Base-by-base conservation (phyloP, 2,113 vertebrate species). In the Anseranas semipalmata region DNA sequence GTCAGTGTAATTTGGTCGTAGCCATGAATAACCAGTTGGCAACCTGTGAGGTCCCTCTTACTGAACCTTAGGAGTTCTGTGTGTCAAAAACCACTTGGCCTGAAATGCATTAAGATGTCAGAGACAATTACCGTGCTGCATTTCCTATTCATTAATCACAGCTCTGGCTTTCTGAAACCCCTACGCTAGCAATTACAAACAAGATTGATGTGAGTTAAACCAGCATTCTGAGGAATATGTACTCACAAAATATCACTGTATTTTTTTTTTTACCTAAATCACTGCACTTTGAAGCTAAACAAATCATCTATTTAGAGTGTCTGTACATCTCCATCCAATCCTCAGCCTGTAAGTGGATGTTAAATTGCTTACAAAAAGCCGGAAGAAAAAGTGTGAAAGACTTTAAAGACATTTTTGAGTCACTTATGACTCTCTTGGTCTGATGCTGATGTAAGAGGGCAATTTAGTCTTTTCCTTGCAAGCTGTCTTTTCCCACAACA, bases 251-350 rank as follows among this genome's bases (percentile, higher is more conserved):
- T 33, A 53, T 6, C 19, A 24, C 32, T 50, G 8, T 16, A 13
- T 74, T 22, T 45, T 39, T 56, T 70, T 45, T 78, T 82, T 77
- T 68, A 48, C 63, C n/a, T 91, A 92, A 94, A 89, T 70, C 39
- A 39, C 84, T 22, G 32, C 50, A 46, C 90, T 97, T 87, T 90
- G 86, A 90, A 93, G 94, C n/a, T 96, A 97, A 86, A 92, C 89
- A 94, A 89, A 59, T 83, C 13, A 46, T 89, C 95, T 95, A 14
- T 95, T 97, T 96, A 93, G 92, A 95, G 74, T 92, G 82, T 85
- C 85, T 85, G 12, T 91, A 67, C 33, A 85, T 39, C 74, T 56
- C 30, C 86, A 85, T 43, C 58, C 55, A 55, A 24, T 65, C 50
- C 35, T 81, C 39, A 88, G 56, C 43, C 19, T 85, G 33, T 58